Percentiles rank a stretch among this genome's conserved stretches.
Conservation (phyloP, 2,113 vertebrate genomes). For the Muntiacus muntjak region DNA sequence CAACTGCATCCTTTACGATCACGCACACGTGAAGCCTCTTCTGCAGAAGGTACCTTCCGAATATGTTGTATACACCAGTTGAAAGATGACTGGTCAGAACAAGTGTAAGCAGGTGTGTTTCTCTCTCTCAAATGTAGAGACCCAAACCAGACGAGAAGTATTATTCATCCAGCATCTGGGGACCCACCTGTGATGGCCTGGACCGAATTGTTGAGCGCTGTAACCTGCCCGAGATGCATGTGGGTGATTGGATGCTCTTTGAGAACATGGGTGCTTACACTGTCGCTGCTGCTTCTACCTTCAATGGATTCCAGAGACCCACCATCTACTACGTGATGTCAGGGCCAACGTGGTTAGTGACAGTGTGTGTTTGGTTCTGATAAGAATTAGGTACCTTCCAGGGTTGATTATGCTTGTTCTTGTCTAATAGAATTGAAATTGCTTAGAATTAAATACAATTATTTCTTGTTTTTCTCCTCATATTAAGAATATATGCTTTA, state of each 20-base stretch:
- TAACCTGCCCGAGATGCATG: constrained; percentile 90
- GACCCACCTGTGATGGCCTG: constrained; percentile 95
- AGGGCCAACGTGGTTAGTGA: constrained; percentile 89
- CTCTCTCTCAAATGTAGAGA: constrained; percentile 77
- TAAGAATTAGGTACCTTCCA: background rate
- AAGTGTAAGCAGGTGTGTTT: background rate
- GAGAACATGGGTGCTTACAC: constrained; percentile 99
- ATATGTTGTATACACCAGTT: rapidly evolving
- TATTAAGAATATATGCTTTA: background rate
- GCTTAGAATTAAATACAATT: background rate
- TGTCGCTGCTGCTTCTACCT: constrained; percentile 95
- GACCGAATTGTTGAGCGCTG: constrained; percentile 95
- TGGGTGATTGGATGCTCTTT: constrained; percentile 97
- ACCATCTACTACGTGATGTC: constrained; percentile 94
- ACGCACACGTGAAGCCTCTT: constrained; percentile 91
- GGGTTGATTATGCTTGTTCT: background rate
- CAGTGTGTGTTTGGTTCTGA: rapidly evolving
- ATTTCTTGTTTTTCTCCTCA: background rate
- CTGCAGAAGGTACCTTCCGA: constrained; percentile 89
- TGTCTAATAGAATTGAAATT: background rate
- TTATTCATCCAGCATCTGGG: constrained; percentile 96
- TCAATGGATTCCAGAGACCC: constrained; percentile 97
- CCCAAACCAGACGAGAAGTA: constrained; percentile 92
- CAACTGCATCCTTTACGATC: constrained; percentile 96
- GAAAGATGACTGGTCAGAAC: rapidly evolving